Evolutionary conservation across 2,113 vertebrate species (phyloP), one percentile per base, ranked within the genome.

Genomic region (Talpa occidentalis): DNA sequence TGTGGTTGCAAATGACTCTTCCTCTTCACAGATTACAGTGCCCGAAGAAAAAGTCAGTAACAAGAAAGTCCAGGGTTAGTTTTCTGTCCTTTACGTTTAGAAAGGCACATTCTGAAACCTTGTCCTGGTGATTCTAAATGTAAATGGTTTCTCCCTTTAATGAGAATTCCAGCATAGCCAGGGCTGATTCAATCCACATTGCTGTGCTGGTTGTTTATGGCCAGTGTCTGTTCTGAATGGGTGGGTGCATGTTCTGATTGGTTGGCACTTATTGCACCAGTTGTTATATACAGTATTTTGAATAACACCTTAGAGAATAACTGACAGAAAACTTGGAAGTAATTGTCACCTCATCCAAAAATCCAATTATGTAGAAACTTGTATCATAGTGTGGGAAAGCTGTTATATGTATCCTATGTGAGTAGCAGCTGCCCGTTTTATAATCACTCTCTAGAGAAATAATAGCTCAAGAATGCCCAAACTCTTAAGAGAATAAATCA

Each of bases 261-360:
- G 91, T 59, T 90, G 87, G 84, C n/a, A 83, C 35, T 79, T 92
- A 85, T 77, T 90, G 62, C 78, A 37, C 70, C 54, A 56, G 32
- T 90, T 94, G 56, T 95, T 93, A 66, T 67, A 84, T 83, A 83
- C 59, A 84, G 49, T 84, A 91, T 88, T 97, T 96, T 94, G 54
- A 97, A 90, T 88, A 85, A 88, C 72, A 92, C 95, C 54, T 87
- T 54, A 62, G 94, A 94, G 90, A 93, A 81, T 64, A 92, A 59
- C 84, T 90, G 94, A 91, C 28, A 95, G 83, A 96, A 93, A 91
- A 94, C 80, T 95, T 96, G 87, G 95, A 96, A 94, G 84, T 84
- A 95, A 96, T 96, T 96, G 90, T 96, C 92, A 95, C 90, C 73
- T 97, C 84, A 92, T 94, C 85, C 62, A 80, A 93, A 95, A 96